Base-by-base conservation (phyloP, 2,113 vertebrate species). In the Cynoglossus semilaevis region DNA sequence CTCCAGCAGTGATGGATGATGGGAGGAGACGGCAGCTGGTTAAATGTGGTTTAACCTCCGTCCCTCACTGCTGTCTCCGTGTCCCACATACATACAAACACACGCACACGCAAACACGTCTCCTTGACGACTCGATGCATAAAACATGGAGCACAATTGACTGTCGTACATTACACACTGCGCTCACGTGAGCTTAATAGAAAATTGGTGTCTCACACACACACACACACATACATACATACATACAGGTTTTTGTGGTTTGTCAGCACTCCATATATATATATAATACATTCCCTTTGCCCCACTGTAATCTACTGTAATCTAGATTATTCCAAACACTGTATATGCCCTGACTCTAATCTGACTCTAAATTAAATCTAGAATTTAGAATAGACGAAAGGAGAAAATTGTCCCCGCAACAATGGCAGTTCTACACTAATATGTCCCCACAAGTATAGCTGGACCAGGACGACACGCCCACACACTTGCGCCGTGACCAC, bases 11-110 rank as follows among this genome's bases (percentile, higher is more conserved):
- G 70, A 77, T 17, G 58, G 50, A 74, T 59, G 62, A n/a, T 49
- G 18, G 13, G 50, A 4, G 35, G 56, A 67, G 57, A 56, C 36
- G 41, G 7, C 16, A 13, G 42, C 51, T 13, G 7, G 44, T 22
- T 72, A 47, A 78, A 72, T 66, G 46, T 48, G 58, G 46, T 76
- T 82, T 76, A 81, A 79, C 70, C 75, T 72, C 74, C 66, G 52
- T n/a, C n/a, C n/a, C n/a, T n/a, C n/a, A n/a, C 61, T 50, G 36
- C 42, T 2, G 63, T 67, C 55, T 43, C 16, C 34, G n/a, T n/a
- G n/a, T 51, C 17, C 43, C 2, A 34, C 37, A 16, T 42, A 42
- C 12, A 52, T 59, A 57, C 58, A 53, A 19, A 46, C 43, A 42
- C 17, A 49, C 17, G 46, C 38, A 34, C 22, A 61, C 42, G 44